Percentiles rank a stretch among this genome's conserved stretches.
These are phyloP conservation scores for Porites rus DNA, from an alignment of 92 coral and sea anemone genomes.

Conservation along the genomic window DNA sequence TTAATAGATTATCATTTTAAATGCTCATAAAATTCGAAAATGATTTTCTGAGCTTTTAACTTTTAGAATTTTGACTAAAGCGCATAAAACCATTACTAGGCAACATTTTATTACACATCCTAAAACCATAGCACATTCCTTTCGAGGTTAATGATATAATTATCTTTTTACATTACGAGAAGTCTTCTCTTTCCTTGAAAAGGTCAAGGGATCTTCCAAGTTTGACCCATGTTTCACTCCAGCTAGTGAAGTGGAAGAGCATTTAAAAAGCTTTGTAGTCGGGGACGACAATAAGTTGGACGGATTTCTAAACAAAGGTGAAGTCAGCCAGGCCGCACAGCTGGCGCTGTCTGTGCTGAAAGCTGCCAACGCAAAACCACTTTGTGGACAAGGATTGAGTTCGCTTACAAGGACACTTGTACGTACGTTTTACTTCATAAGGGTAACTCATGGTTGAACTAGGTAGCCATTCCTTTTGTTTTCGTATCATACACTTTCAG, in stretches of 20 bases:
- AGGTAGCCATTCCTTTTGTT: no score
- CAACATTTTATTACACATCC: no score
- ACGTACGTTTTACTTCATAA: background rate
- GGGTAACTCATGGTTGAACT: no score
- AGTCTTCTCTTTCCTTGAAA: background rate
- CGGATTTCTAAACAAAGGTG: constrained; percentile 18
- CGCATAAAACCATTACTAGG: no score
- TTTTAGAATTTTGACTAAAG: no score
- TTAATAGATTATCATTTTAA: no score
- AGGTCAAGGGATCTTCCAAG: constrained; percentile 34
- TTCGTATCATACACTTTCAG: no score
- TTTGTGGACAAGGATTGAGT: constrained; percentile 24
- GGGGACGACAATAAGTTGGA: constrained; percentile 24
- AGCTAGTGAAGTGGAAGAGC: background rate
- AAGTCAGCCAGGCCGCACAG: constrained; percentile 32
- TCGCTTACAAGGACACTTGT: constrained; percentile 1
- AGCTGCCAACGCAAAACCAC: constrained; percentile 10
- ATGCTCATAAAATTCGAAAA: no score
- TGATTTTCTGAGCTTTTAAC: no score
- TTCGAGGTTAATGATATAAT: no score
- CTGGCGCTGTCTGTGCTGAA: constrained; percentile 22
- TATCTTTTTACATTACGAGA: no score
- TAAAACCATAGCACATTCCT: no score
- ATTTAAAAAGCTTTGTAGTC: constrained; percentile 3
- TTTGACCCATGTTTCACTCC: constrained; percentile 29